A percentile compares a stretch with the other conserved stretches of the same genome.
Evolutionary conservation across 2,888 invertebrate species (phyloP).

Genomic region (Eurytoma californica): DNA sequence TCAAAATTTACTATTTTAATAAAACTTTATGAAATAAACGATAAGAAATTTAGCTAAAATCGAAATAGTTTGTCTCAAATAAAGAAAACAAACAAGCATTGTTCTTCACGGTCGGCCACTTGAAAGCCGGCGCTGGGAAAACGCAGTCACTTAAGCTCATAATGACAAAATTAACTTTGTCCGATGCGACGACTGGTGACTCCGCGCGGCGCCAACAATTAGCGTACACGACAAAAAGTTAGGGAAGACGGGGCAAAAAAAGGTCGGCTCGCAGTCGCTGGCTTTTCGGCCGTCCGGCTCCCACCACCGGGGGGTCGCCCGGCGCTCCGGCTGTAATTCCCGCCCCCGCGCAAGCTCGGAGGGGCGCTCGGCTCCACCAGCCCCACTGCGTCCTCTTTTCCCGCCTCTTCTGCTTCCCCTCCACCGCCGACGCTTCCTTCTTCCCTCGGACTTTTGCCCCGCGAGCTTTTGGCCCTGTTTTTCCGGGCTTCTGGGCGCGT

Average conservation of each 20-base stretch:
- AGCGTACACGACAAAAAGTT: neutral
- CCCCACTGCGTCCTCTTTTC: slow-evolving; percentile 1
- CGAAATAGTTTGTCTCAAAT: too few species aligned
- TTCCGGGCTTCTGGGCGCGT: neutral
- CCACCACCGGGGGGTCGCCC: slow-evolving; percentile 10
- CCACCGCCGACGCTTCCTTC: neutral
- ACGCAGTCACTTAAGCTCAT: neutral
- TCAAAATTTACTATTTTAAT: too few species aligned
- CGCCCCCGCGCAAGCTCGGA: slow-evolving; percentile 39
- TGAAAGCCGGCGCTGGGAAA: too few species aligned
- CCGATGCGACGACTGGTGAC: neutral
- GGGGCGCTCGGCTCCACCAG: slow-evolving; percentile 9
- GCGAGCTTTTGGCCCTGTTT: slow-evolving; percentile 18
- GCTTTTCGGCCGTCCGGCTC: neutral
- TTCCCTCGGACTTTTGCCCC: neutral
- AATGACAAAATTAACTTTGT: neutral
- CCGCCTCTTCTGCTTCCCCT: neutral
- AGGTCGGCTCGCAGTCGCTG: neutral
- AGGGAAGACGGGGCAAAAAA: neutral
- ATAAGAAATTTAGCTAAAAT: too few species aligned
- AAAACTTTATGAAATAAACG: too few species aligned
- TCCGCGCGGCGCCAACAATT: neutral
- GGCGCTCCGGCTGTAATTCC: slow-evolving; percentile 47
- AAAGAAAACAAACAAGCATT: too few species aligned
- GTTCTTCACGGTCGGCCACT: too few species aligned